Percentiles rank a stretch among this genome's conserved stretches.
phyloP scores from a whole-genome alignment of 2,797 vertebrate genomes.

The Phrynocephalus forsythii region DNA sequence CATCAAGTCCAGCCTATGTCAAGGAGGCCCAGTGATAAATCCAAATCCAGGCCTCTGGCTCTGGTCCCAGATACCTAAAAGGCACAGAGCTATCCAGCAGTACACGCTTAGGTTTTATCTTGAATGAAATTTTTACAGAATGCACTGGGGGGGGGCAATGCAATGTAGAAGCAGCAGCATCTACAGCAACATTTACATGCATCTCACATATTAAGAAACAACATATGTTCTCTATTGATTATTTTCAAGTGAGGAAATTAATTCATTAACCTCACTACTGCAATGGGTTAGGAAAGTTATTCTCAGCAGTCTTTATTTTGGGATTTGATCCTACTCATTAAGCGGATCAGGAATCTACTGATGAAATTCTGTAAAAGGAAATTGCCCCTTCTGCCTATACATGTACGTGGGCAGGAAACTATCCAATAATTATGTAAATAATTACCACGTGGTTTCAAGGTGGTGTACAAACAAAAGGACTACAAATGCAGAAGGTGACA shows the following conservation, averaged over 20 bases:
- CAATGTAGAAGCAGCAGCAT: background rate
- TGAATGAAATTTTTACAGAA: constrained; percentile 25
- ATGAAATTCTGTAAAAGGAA: background rate
- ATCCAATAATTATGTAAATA: constrained; percentile 2
- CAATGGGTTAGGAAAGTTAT: background rate
- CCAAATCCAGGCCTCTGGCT: too few species aligned
- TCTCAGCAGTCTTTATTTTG: background rate
- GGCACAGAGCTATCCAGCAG: background rate
- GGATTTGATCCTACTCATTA: background rate
- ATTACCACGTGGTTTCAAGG: too few species aligned
- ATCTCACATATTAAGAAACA: background rate
- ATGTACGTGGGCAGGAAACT: background rate
- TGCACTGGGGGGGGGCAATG: background rate
- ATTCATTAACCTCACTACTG: background rate
- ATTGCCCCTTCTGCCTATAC: background rate
- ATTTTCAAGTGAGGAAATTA: background rate
- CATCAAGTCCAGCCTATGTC: too few species aligned
- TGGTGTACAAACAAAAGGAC: too few species aligned
- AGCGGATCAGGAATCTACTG: background rate
- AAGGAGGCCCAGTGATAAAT: too few species aligned
- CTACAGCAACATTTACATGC: constrained; percentile 9
- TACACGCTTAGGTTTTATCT: constrained; percentile 19
- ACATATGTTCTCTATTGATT: rapidly evolving
- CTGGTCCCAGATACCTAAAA: too few species aligned
- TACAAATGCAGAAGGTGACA: too few species aligned